A percentile compares a stretch with the other conserved stretches of the same genome.
Evolutionary conservation across 2,113 vertebrate genomes (phyloP).

Genomic region (Phocoena sinus): DNA sequence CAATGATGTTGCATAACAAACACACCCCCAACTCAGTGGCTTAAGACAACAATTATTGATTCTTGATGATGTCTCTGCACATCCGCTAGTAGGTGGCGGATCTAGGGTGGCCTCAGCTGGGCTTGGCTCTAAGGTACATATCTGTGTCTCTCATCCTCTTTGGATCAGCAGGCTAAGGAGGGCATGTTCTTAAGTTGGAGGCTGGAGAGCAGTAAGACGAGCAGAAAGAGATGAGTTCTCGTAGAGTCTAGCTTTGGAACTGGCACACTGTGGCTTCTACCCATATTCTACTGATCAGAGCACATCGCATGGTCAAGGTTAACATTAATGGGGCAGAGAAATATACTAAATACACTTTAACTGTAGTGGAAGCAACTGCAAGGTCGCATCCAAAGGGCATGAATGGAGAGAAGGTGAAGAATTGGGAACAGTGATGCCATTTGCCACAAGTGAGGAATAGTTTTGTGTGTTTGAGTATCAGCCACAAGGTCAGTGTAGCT

Average conservation of each 20-base stretch:
- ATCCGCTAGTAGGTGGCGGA: not conserved
- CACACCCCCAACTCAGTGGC: not conserved
- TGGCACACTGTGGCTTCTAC: not conserved
- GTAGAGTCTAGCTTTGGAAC: not conserved
- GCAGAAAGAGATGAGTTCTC: not conserved
- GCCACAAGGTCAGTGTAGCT: not conserved
- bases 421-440: not conserved
- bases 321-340: not conserved
- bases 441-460: not conserved
- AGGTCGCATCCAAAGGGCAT: not conserved
- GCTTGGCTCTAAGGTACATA: not conserved
- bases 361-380: not conserved
- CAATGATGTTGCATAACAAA: not conserved
- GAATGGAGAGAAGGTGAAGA: too few species aligned
- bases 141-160: not conserved
- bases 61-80: not conserved
- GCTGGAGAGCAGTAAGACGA: not conserved
- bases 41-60: not conserved
- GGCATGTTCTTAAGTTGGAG: not conserved
- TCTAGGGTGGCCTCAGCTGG: not conserved
- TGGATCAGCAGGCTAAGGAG: not conserved
- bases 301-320: not conserved
- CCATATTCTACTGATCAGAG: not conserved
- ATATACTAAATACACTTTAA: not conserved
- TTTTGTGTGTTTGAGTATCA: too few species aligned